These are phyloP conservation scores for Bubalus kerabau DNA, from an alignment of 2,113 vertebrate genomes.

Conservation along the genomic window DNA sequence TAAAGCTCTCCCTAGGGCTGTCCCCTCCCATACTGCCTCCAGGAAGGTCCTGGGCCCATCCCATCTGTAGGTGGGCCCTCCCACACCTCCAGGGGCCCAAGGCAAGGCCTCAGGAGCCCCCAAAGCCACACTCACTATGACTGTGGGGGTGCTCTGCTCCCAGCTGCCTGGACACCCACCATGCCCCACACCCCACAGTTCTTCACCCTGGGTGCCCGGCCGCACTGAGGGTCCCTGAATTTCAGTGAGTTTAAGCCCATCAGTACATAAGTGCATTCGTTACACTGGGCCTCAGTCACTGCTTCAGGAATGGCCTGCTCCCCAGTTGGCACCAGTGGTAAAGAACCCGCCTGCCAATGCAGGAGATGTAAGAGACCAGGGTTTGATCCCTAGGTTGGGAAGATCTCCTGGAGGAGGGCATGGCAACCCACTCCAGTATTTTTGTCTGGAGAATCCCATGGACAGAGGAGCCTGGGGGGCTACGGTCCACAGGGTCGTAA, in stretches of 20 bases:
- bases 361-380: neutral
- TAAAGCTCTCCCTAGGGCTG: neutral
- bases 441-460: neutral
- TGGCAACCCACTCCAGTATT: neutral
- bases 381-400: neutral
- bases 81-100: too few species aligned
- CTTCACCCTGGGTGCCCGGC: neutral
- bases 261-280: neutral
- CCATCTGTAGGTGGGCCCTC: neutral
- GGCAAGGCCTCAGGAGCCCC: neutral
- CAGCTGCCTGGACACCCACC: neutral
- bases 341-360: neutral
- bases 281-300: neutral
- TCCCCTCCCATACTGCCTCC: neutral
- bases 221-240: neutral
- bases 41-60: neutral
- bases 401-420: neutral
- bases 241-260: neutral
- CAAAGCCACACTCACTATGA: neutral
- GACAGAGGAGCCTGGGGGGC: neutral
- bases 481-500: neutral
- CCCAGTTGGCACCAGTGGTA: neutral
- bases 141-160: neutral
- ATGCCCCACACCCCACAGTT: neutral
- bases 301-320: neutral